These are phyloP conservation scores for Muntiacus muntjak DNA, from an alignment of 2,113 vertebrate species.

Conservation along the genomic window DNA sequence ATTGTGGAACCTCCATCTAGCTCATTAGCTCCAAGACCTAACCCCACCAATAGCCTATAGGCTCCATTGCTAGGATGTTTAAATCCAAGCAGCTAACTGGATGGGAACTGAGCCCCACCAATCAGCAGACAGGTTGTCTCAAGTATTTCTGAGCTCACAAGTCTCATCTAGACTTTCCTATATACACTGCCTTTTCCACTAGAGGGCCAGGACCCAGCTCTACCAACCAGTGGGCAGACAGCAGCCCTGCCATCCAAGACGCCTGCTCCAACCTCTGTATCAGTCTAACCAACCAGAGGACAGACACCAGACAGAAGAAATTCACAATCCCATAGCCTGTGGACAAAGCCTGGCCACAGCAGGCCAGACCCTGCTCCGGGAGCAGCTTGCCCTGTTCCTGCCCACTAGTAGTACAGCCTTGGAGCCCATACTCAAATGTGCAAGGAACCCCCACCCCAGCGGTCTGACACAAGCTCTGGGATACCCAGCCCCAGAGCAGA, in stretches of 20 bases:
- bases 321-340: not conserved
- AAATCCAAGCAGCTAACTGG: not conserved
- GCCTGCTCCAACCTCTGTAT: not conserved
- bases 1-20: not conserved
- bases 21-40: not conserved
- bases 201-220: not conserved
- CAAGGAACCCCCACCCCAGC: not conserved
- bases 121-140: not conserved
- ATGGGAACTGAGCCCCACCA: not conserved
- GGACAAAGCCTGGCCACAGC: not conserved
- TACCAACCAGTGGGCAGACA: not conserved
- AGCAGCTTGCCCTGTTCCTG: not conserved
- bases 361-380: not conserved
- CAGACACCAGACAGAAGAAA: not conserved
- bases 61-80: not conserved
- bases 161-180: not conserved
- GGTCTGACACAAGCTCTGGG: not conserved
- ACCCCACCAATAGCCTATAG: not conserved
- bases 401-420: not conserved
- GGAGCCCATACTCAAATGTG: not conserved
- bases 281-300: not conserved
- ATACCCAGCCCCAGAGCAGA: not conserved
- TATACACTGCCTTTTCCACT: not conserved
- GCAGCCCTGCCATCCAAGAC: not conserved
- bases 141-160: not conserved